Percentiles rank a stretch among this genome's conserved stretches.
These are phyloP conservation scores for Exephanes ischioxanthus DNA, from an alignment of 2,888 invertebrate genomes.

Conservation along the genomic window DNA sequence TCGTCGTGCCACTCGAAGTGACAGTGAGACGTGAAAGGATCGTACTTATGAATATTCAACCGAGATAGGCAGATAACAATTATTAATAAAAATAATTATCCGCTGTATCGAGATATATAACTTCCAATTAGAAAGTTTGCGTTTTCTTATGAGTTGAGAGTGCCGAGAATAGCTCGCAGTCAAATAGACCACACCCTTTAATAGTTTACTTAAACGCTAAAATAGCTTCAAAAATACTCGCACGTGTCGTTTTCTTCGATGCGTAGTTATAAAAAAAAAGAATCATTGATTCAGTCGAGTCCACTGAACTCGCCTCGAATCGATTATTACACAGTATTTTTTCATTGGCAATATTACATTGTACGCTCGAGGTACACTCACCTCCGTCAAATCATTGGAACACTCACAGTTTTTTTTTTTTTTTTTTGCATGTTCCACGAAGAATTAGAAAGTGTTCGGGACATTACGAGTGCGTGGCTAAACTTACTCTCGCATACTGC, in stretches of 20 bases:
- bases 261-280: background rate
- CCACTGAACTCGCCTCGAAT: background rate
- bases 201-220: slow-evolving; percentile 62
- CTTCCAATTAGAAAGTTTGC: slow-evolving; percentile 75
- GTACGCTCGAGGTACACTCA: background rate
- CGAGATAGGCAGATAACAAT: slow-evolving; percentile 7
- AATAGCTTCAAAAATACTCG: slow-evolving; percentile 42
- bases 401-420: slow-evolving; percentile 5
- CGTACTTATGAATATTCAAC: background rate
- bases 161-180: slow-evolving; percentile 68
- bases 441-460: slow-evolving; percentile 58
- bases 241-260: slow-evolving; percentile 27
- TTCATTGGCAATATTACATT: background rate
- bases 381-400: slow-evolving; percentile 19
- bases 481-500: slow-evolving; percentile 37
- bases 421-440: slow-evolving; percentile 16
- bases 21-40: slow-evolving; percentile 6
- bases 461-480: slow-evolving; percentile 48
- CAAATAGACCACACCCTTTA: slow-evolving; percentile 75
- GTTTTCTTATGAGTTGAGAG: slow-evolving; percentile 69
- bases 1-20: background rate
- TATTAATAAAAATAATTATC: slow-evolving; percentile 16
- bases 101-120: slow-evolving; percentile 50
- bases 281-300: background rate
- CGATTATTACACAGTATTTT: background rate